A percentile compares a stretch with the other conserved stretches of the same genome.
Conservation (phyloP, 2,888 invertebrate species). For the Palloptera scutellata region DNA sequence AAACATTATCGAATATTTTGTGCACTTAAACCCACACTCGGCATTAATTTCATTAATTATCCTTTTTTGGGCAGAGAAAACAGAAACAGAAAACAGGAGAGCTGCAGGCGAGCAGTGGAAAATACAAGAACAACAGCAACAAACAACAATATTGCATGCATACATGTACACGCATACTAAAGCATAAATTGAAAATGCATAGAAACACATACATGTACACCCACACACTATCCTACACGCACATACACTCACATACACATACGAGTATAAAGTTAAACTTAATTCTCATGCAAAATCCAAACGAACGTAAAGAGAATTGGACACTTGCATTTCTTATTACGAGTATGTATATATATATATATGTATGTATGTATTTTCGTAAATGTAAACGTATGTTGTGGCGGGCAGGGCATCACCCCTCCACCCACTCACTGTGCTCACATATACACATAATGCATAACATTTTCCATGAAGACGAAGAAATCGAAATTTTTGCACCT, state of each 20-base stretch:
- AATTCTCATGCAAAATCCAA: slow-evolving; percentile 1
- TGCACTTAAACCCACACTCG: slow-evolving; percentile 42
- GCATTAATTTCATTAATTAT: slow-evolving; percentile 46
- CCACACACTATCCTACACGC: no score
- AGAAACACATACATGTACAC: slow-evolving; percentile 18
- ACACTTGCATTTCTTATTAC: neutral
- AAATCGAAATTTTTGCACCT: slow-evolving; percentile 3
- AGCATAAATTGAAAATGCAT: slow-evolving; percentile 18
- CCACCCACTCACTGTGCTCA: slow-evolving; percentile 3
- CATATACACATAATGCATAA: neutral
- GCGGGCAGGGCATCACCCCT: slow-evolving; percentile 3
- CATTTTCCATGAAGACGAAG: neutral
- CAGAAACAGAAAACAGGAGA: slow-evolving; percentile 19
- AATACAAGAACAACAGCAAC: neutral
- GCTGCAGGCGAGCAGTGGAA: no score
- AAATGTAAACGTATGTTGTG: neutral
- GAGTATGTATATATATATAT: slow-evolving; percentile 3
- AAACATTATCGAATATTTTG: slow-evolving; percentile 54
- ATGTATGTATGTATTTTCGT: neutral
- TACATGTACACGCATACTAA: slow-evolving; percentile 22
- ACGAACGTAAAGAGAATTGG: neutral
- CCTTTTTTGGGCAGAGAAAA: slow-evolving; percentile 33
- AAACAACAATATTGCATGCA: slow-evolving; percentile 8
- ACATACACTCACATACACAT: slow-evolving; percentile 15
- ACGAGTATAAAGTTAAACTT: neutral